Conservation (phyloP, 1,140 invertebrate genomes). For the Bombus polaris region DNA sequence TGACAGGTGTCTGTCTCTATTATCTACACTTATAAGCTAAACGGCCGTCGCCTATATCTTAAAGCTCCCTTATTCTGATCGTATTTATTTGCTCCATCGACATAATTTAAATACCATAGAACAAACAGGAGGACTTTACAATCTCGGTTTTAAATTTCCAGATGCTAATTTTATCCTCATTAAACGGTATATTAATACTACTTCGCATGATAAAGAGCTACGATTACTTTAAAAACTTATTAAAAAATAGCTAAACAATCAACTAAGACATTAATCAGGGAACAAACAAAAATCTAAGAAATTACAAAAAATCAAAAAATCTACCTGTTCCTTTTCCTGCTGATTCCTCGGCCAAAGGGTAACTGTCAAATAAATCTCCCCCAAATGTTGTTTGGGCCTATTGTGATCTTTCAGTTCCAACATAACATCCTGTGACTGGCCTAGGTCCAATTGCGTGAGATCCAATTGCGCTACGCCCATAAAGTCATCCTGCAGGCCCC, state of each 20-base stretch:
- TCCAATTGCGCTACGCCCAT: slow-evolving; percentile 96
- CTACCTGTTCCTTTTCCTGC: slow-evolving; percentile 96
- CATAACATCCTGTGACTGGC: slow-evolving; percentile 90
- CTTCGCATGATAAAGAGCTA: too few relatives aligned
- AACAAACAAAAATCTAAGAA: neutral
- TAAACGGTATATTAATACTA: too few relatives aligned
- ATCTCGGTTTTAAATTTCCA: too few relatives aligned
- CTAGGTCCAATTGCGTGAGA: slow-evolving; percentile 92
- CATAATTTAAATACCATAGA: too few relatives aligned
- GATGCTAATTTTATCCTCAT: too few relatives aligned
- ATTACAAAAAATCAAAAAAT: neutral
- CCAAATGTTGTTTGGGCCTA: slow-evolving; percentile 87
- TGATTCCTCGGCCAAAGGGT: slow-evolving; percentile 94
- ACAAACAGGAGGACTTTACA: too few relatives aligned
- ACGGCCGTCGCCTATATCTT: too few relatives aligned
- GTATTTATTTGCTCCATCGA: too few relatives aligned
- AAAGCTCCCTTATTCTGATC: too few relatives aligned
- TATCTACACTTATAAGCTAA: too few relatives aligned
- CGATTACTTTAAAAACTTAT: too few relatives aligned
- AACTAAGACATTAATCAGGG: neutral
- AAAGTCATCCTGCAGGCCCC: slow-evolving; percentile 98
- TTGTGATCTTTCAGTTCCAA: slow-evolving; percentile 89
- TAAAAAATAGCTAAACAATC: neutral
- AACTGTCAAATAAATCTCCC: slow-evolving; percentile 91
- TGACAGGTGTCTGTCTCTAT: neutral